phyloP scores from a whole-genome alignment of 2,113 vertebrate genomes.

The Gadus chalcogrammus region DNA sequence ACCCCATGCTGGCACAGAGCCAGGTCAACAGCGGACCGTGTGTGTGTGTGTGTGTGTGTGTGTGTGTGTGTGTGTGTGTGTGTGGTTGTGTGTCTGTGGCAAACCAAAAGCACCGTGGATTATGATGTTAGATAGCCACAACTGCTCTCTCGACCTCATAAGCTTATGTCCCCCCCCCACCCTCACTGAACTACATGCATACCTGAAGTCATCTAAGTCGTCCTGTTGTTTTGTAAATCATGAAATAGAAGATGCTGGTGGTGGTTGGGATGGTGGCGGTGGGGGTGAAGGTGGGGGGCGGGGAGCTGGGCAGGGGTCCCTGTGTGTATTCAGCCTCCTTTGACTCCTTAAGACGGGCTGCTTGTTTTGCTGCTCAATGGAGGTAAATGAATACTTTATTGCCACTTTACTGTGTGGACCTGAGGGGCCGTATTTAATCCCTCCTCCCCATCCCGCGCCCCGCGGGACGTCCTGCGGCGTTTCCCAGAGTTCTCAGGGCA shows the following conservation, averaged over 20 bases:
- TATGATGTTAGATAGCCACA: constrained; percentile 20
- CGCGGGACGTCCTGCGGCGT: constrained; percentile 62
- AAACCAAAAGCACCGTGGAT: constrained; percentile 34
- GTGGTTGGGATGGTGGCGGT: background rate
- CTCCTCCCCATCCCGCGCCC: constrained; percentile 17
- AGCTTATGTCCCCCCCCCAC: constrained; percentile 30
- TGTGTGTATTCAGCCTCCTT: constrained; percentile 48
- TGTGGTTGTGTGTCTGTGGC: constrained; percentile 4
- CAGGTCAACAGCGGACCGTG: constrained; percentile 31
- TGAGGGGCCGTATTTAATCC: constrained; percentile 61
- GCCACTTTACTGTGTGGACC: constrained; percentile 63
- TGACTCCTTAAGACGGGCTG: constrained; percentile 63
- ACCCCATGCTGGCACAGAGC: constrained; percentile 31
- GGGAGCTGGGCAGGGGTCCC: constrained; percentile 17
- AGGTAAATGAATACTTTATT: constrained; percentile 77
- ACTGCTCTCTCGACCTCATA: constrained; percentile 25
- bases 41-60: too few relatives aligned
- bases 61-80: too few relatives aligned
- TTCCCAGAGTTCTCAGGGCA: constrained; percentile 70
- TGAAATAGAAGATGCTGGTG: constrained; percentile 28
- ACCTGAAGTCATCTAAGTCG: constrained; percentile 17
- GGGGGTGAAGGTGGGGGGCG: too few relatives aligned
- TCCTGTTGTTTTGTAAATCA: constrained; percentile 64
- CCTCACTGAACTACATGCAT: constrained; percentile 25
- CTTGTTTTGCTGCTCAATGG: constrained; percentile 63